Percentiles rank a stretch among this genome's conserved stretches.
Conservation (phyloP, 2,797 vertebrate genomes). For the Hyperoplus lanceolatus region DNA sequence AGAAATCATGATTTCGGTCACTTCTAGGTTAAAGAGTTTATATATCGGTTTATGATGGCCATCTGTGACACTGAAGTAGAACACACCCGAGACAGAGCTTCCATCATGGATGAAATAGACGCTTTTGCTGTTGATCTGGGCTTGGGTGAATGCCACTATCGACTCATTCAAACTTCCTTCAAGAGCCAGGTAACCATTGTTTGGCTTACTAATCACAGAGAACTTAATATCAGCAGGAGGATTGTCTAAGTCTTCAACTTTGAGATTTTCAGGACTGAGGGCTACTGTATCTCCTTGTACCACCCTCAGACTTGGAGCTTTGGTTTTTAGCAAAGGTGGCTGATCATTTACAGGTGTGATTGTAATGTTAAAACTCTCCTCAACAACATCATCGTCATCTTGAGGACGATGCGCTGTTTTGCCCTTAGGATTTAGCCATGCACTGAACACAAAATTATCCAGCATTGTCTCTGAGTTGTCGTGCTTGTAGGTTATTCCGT, state of each 20-base stretch:
- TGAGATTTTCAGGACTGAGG: constrained; percentile 87
- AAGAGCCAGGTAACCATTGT: constrained; percentile 91
- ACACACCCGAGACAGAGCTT: constrained; percentile 88
- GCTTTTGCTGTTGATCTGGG: constrained; percentile 86
- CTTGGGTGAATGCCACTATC: constrained; percentile 89
- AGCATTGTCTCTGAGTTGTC: constrained; percentile 90
- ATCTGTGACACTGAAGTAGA: constrained; percentile 94
- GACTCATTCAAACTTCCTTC: constrained; percentile 80
- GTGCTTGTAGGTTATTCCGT: constrained; percentile 90
- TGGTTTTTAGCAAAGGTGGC: constrained; percentile 91
- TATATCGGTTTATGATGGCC: constrained; percentile 92
- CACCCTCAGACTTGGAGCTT: constrained; percentile 86
- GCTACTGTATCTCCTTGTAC: constrained; percentile 86
- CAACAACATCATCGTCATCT: constrained; percentile 81
- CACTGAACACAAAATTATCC: constrained; percentile 89
- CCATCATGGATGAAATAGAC: constrained; percentile 93
- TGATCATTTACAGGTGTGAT: constrained; percentile 91
- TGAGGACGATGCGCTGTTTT: constrained; percentile 83
- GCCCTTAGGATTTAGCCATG: constrained; percentile 90
- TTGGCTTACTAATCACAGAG: constrained; percentile 87
- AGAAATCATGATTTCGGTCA: constrained; percentile 85
- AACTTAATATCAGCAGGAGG: constrained; percentile 89
- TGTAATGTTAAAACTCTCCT: constrained; percentile 91
- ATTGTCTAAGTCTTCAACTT: constrained; percentile 91
- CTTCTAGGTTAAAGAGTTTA: constrained; percentile 93